phyloP scores from a whole-genome alignment of 2,113 vertebrate genomes.

The Haemorhous mexicanus region DNA sequence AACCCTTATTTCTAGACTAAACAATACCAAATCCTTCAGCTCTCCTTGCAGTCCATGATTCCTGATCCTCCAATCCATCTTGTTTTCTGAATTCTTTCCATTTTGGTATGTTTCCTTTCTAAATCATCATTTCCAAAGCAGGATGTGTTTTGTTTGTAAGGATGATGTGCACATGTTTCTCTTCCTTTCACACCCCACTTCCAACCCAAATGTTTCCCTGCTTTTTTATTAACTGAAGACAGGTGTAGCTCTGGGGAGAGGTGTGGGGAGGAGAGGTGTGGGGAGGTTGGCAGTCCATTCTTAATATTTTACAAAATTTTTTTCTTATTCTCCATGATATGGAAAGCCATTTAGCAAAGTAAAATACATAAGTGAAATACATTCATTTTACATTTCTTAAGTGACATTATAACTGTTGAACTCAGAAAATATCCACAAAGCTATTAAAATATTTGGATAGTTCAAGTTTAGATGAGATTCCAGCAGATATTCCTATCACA shows the following conservation, averaged over 20 bases:
- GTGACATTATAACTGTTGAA: conserved; percentile 5
- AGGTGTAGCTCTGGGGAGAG: background rate
- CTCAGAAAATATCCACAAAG: background rate
- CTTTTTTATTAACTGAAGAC: conserved; percentile 4
- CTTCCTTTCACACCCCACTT: conserved; percentile 41
- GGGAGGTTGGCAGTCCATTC: background rate
- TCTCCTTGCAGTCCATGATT: background rate
- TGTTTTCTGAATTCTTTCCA: conserved; percentile 38
- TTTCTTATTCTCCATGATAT: background rate
- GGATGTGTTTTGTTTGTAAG: background rate
- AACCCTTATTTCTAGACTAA: conserved; percentile 43
- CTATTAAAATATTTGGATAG: background rate
- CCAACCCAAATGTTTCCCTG: background rate
- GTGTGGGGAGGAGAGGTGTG: background rate
- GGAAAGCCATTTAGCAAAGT: conserved; percentile 11
- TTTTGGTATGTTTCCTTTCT: conserved; percentile 12
- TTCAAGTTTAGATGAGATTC: background rate
- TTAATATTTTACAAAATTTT: conserved; percentile 35
- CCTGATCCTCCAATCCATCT: background rate
- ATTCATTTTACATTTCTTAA: conserved; percentile 52
- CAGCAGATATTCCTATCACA: background rate
- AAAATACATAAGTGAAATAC: conserved; percentile 42
- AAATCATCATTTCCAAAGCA: background rate
- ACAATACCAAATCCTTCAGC: conserved; percentile 37
- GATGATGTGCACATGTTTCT: background rate